Conservation (phyloP, 2,797 vertebrate species). For the Notoglanidium macrostoma region DNA sequence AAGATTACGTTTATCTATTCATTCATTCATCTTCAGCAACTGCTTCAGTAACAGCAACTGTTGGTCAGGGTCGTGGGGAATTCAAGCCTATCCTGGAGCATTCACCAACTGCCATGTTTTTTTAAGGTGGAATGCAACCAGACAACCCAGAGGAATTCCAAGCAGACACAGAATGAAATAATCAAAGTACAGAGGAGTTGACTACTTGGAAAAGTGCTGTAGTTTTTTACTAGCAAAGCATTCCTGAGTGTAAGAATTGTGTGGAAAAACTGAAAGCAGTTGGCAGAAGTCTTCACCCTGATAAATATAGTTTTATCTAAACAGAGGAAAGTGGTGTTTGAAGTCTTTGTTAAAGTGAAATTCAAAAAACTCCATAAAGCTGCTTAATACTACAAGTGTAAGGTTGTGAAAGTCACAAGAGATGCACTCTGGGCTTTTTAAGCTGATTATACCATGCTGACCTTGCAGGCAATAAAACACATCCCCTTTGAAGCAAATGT, state of each 20-base stretch:
- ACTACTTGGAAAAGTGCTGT: neutral
- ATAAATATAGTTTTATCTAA: constrained; percentile 31
- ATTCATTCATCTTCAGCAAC: neutral
- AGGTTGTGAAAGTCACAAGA: neutral
- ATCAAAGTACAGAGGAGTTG: neutral
- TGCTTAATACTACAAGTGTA: neutral
- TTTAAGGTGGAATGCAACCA: neutral
- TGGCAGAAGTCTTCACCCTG: neutral
- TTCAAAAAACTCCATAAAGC: constrained; percentile 14
- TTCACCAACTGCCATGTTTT: neutral
- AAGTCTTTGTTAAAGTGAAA: constrained; percentile 26
- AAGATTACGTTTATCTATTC: neutral
- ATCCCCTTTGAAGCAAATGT: constrained; percentile 2
- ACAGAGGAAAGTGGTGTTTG: constrained; percentile 31
- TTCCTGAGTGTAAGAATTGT: neutral
- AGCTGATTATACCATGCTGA: constrained; percentile 14
- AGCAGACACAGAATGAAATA: neutral
- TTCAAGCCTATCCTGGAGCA: neutral
- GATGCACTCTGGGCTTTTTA: constrained; percentile 12
- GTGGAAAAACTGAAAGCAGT: neutral
- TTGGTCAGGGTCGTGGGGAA: neutral
- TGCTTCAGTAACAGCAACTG: neutral
- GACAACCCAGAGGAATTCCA: constrained; percentile 6
- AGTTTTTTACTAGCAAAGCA: neutral
- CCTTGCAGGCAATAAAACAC: constrained; percentile 18